Base-by-base conservation (phyloP, 2,113 vertebrate genomes). In the Dinomys branickii region DNA sequence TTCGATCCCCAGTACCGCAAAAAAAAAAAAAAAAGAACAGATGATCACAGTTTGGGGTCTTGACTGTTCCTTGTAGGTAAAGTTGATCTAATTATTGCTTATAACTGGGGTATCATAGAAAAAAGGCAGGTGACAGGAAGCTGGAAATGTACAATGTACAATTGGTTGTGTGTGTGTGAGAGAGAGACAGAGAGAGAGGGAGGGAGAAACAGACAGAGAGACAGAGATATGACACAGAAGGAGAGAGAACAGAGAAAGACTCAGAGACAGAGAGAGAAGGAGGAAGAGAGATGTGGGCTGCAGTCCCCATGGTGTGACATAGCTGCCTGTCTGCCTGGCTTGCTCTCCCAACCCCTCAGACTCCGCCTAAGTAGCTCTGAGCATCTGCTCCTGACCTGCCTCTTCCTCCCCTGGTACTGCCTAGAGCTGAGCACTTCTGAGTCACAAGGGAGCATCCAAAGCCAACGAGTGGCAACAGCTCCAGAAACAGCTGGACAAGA, bases 181-280 rank as follows among this genome's bases (percentile, higher is more conserved):
- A 28, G 33, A 6, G 59, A 10, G n/a, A 2, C n/a, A 6, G 59
- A 10, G n/a, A 2, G 14, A 0, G 5, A 26, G 1, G 17, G n/a
- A 75, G 11, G 28, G 4, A 63, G 19, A 28, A 33, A 84, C 24
- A 2, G 1, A 26, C 8, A 71, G 52, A 56, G 14, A 47, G 19
- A 59, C 6, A 44, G 10, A 22, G 0, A 28, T 0, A 19, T 20
- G n/a, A 20, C 8, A 58, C 3, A 38, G 78, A 28, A 8, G 12
- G 26, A 87, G 52, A 28, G 88, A 54, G 10, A 33, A 33, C 9
- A 33, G 83, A 47, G 5, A 54, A 61, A 54, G 10, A 38, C 5
- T 7, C 10, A 33, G 50, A 65, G 35, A 16, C 9, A 26, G 22
- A 86, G 58, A n/a, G 7, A 61, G 82, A 44, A 65, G 82, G 77